Evolutionary conservation across 2,113 vertebrate genomes (phyloP).

Genomic region (Prunella fulvescens): DNA sequence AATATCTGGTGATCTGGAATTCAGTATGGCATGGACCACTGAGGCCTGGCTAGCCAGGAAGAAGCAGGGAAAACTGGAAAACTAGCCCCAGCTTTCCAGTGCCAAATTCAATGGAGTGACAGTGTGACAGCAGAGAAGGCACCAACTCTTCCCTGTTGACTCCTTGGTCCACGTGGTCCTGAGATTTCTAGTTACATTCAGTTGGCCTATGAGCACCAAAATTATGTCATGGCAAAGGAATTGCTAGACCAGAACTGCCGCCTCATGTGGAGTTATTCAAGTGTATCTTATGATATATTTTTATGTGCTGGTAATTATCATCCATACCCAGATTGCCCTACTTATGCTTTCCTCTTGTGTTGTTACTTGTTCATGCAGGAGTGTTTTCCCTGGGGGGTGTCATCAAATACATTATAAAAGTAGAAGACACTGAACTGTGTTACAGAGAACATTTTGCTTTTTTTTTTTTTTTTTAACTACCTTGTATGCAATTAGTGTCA

Average conservation of each 20-base stretch:
- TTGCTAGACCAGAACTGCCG: background rate
- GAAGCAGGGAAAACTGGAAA: background rate
- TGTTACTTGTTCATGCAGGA: background rate
- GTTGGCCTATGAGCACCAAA: background rate
- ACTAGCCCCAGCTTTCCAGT: background rate
- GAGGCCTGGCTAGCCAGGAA: background rate
- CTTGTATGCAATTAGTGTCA: background rate
- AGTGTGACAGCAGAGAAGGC: background rate
- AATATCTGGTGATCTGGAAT: background rate
- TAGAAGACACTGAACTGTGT: background rate
- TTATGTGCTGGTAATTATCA: background rate
- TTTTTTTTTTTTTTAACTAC: background rate
- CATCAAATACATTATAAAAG: slow-evolving; percentile 14
- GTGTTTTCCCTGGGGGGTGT: background rate
- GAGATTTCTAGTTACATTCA: background rate
- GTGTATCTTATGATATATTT: background rate
- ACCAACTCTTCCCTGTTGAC: accelerated
- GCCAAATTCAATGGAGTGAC: background rate
- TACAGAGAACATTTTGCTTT: background rate
- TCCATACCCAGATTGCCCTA: background rate
- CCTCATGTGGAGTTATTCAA: slow-evolving; percentile 6
- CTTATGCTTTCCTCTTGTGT: background rate
- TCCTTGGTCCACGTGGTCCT: background rate
- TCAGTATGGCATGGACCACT: background rate
- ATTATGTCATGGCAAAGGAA: background rate